Evolutionary conservation across 1,140 invertebrate genomes (phyloP).

Genomic region (Diabrotica undecimpunctata): DNA sequence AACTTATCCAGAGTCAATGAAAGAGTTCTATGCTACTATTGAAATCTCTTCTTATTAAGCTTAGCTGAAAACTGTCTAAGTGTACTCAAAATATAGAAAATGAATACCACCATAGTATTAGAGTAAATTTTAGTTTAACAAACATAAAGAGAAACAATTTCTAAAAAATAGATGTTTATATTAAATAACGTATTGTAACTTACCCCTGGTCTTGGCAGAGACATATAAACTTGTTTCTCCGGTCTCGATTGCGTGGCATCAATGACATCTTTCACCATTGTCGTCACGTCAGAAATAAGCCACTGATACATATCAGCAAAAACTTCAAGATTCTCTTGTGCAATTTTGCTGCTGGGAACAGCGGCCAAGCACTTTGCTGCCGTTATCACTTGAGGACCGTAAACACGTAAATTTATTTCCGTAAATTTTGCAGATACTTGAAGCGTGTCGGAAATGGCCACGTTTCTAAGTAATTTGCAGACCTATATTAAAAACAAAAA

Average conservation of each 20-base stretch:
- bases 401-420: conserved; percentile 90
- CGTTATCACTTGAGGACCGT: conserved; percentile 90
- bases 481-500: conserved; percentile 59
- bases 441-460: conserved; percentile 87
- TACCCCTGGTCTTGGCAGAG: conserved; percentile 89
- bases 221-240: conserved; percentile 92
- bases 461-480: conserved; percentile 93
- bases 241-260: conserved; percentile 74
- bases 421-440: conserved; percentile 95
- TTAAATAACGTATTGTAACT: conserved; percentile 14
- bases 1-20: no score
- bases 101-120: no score
- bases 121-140: no score
- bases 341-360: conserved; percentile 91
- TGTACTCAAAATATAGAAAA: no score
- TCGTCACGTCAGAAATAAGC: conserved; percentile 81
- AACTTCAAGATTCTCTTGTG: conserved; percentile 95
- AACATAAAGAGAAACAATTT: no score
- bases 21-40: no score
- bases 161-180: no score
- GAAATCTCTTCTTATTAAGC: no score
- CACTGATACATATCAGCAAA: conserved; percentile 98
- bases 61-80: no score
- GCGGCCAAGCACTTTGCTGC: conserved; percentile 88
- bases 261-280: conserved; percentile 84